Conservation (phyloP, 2,113 vertebrate genomes). For the Zingel zingel region DNA sequence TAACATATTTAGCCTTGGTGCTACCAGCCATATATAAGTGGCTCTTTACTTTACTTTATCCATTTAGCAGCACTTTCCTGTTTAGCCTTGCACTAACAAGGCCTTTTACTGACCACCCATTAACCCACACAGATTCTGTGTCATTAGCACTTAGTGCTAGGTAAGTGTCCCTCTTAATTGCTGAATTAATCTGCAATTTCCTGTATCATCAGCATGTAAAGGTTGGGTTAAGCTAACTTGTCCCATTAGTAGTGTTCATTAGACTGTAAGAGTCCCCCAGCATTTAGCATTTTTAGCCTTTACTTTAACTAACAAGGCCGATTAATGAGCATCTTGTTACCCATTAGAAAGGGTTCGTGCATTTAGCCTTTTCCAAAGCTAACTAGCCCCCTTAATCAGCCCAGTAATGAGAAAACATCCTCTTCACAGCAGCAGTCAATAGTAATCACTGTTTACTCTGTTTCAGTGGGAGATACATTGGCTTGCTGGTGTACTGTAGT, state of each 20-base stretch:
- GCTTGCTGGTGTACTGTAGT: constrained; percentile 78
- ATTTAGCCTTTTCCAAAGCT: constrained; percentile 78
- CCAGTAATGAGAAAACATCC: constrained; percentile 99
- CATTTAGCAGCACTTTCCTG: constrained; percentile 38
- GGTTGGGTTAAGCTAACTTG: constrained; percentile 56
- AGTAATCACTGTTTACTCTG: constrained; percentile 99
- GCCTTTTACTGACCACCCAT: constrained; percentile 55
- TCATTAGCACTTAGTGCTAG: constrained; percentile 59
- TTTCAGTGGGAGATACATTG: constrained; percentile 98
- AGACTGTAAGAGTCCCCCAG: constrained; percentile 48
- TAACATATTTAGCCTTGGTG: constrained; percentile 31
- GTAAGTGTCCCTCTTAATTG: constrained; percentile 61
- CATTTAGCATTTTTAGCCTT: constrained; percentile 74
- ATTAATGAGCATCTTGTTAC: constrained; percentile 80
- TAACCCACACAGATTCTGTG: constrained; percentile 48
- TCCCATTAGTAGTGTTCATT: constrained; percentile 70
- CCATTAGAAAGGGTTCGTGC: constrained; percentile 75
- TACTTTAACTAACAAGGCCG: constrained; percentile 74
- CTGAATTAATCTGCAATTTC: constrained; percentile 62
- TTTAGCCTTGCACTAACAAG: constrained; percentile 49
- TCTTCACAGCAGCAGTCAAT: constrained; percentile 98
- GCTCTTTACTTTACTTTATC: constrained; percentile 48
- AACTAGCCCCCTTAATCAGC: constrained; percentile 92
- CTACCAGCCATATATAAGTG: constrained; percentile 35
- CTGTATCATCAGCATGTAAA: constrained; percentile 56